phyloP scores from a whole-genome alignment of 2,888 invertebrate genomes.

The Volucella zonaria region DNA sequence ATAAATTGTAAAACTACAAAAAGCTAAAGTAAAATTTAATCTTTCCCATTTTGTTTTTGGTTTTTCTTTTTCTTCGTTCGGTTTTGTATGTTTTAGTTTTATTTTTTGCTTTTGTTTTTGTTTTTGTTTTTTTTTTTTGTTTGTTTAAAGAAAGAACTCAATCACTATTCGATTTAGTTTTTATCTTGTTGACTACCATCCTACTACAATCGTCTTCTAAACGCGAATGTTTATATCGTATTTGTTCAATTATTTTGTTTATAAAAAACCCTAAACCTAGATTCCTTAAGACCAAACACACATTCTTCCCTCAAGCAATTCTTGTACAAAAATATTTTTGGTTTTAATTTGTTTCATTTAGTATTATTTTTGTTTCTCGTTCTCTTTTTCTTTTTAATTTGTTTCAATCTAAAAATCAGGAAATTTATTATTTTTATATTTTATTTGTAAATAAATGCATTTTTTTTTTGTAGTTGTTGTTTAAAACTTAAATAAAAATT shows the following conservation, averaged over 20 bases:
- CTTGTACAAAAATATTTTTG: slow-evolving; percentile 68
- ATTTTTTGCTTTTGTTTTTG: slow-evolving; percentile 7
- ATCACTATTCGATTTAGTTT: slow-evolving; percentile 45
- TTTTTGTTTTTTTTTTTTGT: slow-evolving; percentile 11
- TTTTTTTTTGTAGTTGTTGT: background rate
- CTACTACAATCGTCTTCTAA: slow-evolving; percentile 51
- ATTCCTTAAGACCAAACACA: slow-evolving; percentile 67
- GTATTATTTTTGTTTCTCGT: slow-evolving; percentile 28
- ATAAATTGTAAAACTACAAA: slow-evolving; percentile 68
- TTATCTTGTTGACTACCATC: slow-evolving; percentile 51
- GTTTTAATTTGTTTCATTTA: slow-evolving; percentile 14
- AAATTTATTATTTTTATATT: slow-evolving; percentile 1
- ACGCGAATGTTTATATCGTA: slow-evolving; percentile 68
- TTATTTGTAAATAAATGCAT: background rate
- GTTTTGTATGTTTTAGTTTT: slow-evolving; percentile 4
- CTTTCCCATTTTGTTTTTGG: slow-evolving; percentile 17
- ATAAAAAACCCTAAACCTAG: slow-evolving; percentile 69
- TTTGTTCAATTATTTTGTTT: slow-evolving; percentile 59
- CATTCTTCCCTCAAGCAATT: slow-evolving; percentile 48
- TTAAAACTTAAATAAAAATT: background rate
- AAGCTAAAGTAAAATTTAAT: slow-evolving; percentile 63
- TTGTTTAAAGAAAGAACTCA: slow-evolving; percentile 26
- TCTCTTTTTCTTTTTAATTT: slow-evolving; percentile 35
- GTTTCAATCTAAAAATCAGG: slow-evolving; percentile 44
- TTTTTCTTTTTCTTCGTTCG: background rate